A percentile compares a stretch with the other conserved stretches of the same genome.
Evolutionary conservation across 2,888 invertebrate genomes (phyloP).

Genomic region (Dione vanillae): DNA sequence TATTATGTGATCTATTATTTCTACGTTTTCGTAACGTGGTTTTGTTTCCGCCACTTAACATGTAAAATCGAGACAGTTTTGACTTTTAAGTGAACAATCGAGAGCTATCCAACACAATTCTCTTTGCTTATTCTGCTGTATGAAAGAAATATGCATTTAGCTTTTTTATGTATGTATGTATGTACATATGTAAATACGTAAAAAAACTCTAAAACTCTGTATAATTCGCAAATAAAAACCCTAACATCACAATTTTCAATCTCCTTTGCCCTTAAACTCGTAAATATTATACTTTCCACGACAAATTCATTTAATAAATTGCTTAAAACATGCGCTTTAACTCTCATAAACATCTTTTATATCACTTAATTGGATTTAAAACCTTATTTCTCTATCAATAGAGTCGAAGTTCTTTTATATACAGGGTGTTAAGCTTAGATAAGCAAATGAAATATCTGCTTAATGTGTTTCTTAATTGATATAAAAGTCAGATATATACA

Average conservation of each 20-base stretch:
- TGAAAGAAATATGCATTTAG: too few relatives aligned
- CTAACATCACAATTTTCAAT: constrained; percentile 32
- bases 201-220: not conserved
- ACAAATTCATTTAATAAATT: constrained; percentile 44
- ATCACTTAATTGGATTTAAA: not conserved
- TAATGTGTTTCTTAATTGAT: constrained; percentile 34
- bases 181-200: not conserved
- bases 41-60: too few relatives aligned
- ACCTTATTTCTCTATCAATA: not conserved
- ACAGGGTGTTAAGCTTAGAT: not conserved
- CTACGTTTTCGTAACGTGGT: too few relatives aligned
- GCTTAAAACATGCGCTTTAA: constrained; percentile 33
- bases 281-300: constrained; percentile 47
- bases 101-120: too few relatives aligned
- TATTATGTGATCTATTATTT: too few relatives aligned
- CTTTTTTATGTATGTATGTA: too few relatives aligned
- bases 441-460: constrained; percentile 24
- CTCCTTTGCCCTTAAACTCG: constrained; percentile 43
- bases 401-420: not conserved
- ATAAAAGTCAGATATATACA: constrained; percentile 19
- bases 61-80: too few relatives aligned
- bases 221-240: constrained; percentile 36
- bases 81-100: too few relatives aligned
- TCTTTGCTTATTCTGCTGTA: too few relatives aligned
- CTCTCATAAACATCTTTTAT: constrained; percentile 1